A percentile compares a stretch with the other conserved stretches of the same genome.
phyloP scores from a whole-genome alignment of 2,888 invertebrate genomes.

The Drosophila stalkeri region DNA sequence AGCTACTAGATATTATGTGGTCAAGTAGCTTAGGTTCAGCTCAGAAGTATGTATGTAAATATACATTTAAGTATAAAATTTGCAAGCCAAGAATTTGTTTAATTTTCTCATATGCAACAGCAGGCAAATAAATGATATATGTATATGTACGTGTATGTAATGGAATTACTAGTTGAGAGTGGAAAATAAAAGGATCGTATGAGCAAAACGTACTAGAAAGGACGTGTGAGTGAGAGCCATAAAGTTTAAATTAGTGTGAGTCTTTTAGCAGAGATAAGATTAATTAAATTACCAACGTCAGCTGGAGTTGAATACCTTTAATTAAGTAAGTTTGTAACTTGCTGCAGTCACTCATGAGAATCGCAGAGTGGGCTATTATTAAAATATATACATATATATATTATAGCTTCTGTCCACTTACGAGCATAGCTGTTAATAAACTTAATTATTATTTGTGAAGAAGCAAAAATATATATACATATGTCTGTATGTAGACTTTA shows the following conservation, averaged over 20 bases:
- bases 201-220: not conserved
- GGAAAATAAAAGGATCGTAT: not conserved
- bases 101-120: not conserved
- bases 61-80: not conserved
- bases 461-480: too few species aligned
- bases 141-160: not conserved
- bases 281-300: conserved; percentile 11
- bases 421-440: not conserved
- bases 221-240: not conserved
- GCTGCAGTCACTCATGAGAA: not conserved
- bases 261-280: conserved; percentile 10
- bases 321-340: not conserved
- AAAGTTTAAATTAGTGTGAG: not conserved
- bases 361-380: not conserved
- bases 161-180: not conserved
- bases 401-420: not conserved
- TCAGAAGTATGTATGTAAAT: not conserved
- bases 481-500: not conserved
- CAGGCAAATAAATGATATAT: not conserved
- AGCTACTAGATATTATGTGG: not conserved
- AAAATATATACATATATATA: not conserved
- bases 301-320: not conserved
- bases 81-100: not conserved
- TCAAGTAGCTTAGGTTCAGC: not conserved
- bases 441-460: not conserved